Conservation (phyloP, 2,113 vertebrate genomes). For the Shinisaurus crocodilurus region DNA sequence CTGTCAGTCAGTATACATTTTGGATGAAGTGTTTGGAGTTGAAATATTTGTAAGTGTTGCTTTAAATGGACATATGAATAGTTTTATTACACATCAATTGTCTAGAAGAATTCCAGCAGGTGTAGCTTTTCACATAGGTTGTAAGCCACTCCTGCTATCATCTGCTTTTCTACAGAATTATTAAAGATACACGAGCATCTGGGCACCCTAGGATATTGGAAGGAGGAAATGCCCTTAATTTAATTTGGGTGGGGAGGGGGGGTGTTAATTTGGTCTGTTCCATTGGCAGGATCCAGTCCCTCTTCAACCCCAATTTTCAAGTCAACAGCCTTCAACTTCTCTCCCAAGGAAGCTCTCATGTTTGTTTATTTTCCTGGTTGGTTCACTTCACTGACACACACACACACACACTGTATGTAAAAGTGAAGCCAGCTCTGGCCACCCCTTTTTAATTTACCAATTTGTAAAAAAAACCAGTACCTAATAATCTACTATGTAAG, state of each 20-base stretch:
- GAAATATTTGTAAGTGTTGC: background rate
- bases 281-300: background rate
- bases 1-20: background rate
- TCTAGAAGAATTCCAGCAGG: background rate
- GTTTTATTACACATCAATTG: background rate
- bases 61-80: background rate
- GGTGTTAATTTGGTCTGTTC: background rate
- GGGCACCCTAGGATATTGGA: background rate
- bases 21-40: background rate
- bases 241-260: background rate
- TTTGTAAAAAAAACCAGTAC: too few relatives aligned
- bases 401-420: background rate
- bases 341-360: background rate
- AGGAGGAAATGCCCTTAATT: background rate
- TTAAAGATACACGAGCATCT: background rate
- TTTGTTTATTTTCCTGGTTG: too few relatives aligned
- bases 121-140: background rate
- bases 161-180: background rate
- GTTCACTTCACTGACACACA: background rate
- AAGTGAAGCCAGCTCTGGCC: background rate
- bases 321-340: background rate
- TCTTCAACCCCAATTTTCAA: background rate
- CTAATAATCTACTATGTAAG: background rate
- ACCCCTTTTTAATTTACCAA: too few relatives aligned
- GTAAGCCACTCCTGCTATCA: background rate